A percentile compares a stretch with the other conserved stretches of the same genome.
Conservation (phyloP, 1,140 invertebrate species). For the Sitophilus oryzae region DNA sequence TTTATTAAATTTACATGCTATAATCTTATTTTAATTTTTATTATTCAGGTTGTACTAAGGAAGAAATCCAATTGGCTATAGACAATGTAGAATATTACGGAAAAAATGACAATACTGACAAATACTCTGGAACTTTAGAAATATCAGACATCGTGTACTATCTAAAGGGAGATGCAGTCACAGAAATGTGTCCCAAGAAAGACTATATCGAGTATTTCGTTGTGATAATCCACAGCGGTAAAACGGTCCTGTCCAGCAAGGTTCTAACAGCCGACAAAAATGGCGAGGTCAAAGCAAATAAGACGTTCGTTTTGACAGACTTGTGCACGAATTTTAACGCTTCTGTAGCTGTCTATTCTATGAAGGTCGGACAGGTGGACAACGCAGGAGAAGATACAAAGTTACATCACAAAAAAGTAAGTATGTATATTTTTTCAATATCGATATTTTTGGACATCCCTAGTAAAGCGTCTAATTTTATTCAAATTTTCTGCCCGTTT, state of each 20-base stretch:
- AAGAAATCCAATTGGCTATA: slow-evolving; percentile 7
- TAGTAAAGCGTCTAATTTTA: neutral
- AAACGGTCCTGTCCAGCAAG: slow-evolving; percentile 36
- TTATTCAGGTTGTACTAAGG: slow-evolving; percentile 17
- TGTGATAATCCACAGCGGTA: slow-evolving; percentile 34
- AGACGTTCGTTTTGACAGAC: slow-evolving; percentile 31
- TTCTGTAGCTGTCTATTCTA: slow-evolving; percentile 33
- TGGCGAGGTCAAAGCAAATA: slow-evolving; percentile 32
- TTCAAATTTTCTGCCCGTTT: slow-evolving; percentile 12
- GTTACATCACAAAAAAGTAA: slow-evolving; percentile 32
- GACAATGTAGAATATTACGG: neutral
- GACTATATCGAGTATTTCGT: slow-evolving; percentile 33
- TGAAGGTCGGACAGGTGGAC: slow-evolving; percentile 23
- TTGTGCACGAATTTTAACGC: slow-evolving; percentile 41
- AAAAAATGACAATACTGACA: neutral
- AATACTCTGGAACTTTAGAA: slow-evolving; percentile 7
- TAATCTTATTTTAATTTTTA: too few relatives aligned
- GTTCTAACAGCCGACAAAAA: slow-evolving; percentile 28
- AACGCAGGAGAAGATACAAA: slow-evolving; percentile 19
- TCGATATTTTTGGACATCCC: neutral
- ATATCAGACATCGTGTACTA: slow-evolving; percentile 15
- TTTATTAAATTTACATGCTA: too few relatives aligned
- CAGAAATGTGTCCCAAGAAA: neutral
- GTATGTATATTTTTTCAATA: neutral
- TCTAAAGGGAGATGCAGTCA: neutral